phyloP scores from a whole-genome alignment of 1,140 invertebrate genomes.

The Sinella curviseta region DNA sequence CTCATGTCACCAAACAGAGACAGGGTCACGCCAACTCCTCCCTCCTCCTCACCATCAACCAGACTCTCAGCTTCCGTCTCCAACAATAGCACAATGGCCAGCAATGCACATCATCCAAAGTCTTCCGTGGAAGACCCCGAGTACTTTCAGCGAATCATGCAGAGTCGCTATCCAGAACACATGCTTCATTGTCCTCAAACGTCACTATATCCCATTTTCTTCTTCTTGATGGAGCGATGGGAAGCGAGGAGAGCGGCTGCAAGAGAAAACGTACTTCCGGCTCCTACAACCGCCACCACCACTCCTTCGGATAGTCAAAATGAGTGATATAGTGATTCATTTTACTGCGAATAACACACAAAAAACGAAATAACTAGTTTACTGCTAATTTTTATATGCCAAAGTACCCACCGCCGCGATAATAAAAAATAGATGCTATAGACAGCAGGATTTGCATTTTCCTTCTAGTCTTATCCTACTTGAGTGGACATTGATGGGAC shows the following conservation, averaged over 20 bases:
- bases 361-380: too few relatives aligned
- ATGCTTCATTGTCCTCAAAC: conserved; percentile 7
- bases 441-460: too few relatives aligned
- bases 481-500: too few relatives aligned
- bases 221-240: conserved; percentile 16
- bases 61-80: neutral
- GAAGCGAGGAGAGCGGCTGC: neutral
- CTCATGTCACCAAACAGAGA: neutral
- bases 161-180: neutral
- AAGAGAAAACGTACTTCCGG: neutral
- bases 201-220: neutral
- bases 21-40: neutral
- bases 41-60: neutral
- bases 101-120: neutral
- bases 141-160: neutral
- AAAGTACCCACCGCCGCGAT: too few relatives aligned
- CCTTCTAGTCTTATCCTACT: too few relatives aligned
- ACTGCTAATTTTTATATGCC: too few relatives aligned
- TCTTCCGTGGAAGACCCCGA: neutral
- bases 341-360: too few relatives aligned
- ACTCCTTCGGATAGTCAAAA: neutral
- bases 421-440: too few relatives aligned
- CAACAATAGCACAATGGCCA: neutral
- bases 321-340: neutral
- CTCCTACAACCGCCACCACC: neutral